phyloP scores from a whole-genome alignment of 2,888 invertebrate species.

The Heteromurus nitidus region DNA sequence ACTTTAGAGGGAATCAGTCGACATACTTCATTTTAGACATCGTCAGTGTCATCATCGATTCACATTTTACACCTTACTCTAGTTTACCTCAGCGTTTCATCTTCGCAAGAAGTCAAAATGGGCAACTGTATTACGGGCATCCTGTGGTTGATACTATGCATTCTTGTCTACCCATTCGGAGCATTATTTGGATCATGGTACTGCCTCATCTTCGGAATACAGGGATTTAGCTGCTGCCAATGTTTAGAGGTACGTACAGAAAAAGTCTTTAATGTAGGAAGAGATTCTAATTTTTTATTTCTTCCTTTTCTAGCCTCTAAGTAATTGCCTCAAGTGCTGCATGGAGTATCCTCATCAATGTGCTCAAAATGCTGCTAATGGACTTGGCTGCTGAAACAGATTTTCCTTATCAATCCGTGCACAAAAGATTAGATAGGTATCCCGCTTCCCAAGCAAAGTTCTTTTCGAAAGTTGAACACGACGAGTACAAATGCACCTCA shows the following conservation, averaged over 20 bases:
- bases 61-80: neutral
- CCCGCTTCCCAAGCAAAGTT: too few species aligned
- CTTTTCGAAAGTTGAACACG: too few species aligned
- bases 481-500: too few species aligned
- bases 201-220: slow-evolving; percentile 23
- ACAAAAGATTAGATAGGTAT: too few species aligned
- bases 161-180: slow-evolving; percentile 1
- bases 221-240: slow-evolving; percentile 34
- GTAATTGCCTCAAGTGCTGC: slow-evolving; percentile 10
- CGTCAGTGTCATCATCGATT: neutral
- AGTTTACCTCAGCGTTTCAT: neutral
- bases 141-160: slow-evolving; percentile 25
- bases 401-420: too few species aligned
- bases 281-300: neutral
- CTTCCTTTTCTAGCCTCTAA: slow-evolving; percentile 8
- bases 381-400: neutral
- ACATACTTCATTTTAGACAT: neutral
- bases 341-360: slow-evolving; percentile 19
- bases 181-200: slow-evolving; percentile 17
- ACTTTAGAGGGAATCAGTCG: too few species aligned
- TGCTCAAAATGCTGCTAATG: slow-evolving; percentile 25
- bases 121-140: slow-evolving; percentile 33
- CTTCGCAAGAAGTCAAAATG: neutral
- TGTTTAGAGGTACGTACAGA: slow-evolving; percentile 28
- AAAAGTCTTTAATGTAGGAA: neutral